phyloP scores from a whole-genome alignment of 2,888 invertebrate species.

The Dilophus febrilis region DNA sequence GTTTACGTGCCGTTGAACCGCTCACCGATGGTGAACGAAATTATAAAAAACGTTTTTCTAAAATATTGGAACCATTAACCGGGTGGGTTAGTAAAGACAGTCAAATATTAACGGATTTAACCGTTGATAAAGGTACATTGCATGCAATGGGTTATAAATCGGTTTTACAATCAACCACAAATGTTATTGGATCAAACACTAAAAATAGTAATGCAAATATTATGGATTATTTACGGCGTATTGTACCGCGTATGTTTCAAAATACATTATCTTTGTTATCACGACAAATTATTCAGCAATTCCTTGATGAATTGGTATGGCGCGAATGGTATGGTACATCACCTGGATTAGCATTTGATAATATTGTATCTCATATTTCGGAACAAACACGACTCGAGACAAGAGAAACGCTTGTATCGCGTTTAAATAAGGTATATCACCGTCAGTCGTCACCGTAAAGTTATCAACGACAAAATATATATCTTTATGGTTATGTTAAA shows the following conservation, averaged over 20 bases:
- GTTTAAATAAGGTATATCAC: slow-evolving; percentile 41
- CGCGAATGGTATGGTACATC: slow-evolving; percentile 68
- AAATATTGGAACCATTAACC: slow-evolving; percentile 61
- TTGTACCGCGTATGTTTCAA: slow-evolving; percentile 82
- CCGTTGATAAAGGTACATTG: slow-evolving; percentile 65
- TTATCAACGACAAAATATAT: not conserved
- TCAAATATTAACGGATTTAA: slow-evolving; percentile 61
- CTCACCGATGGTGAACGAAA: slow-evolving; percentile 60
- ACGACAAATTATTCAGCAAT: slow-evolving; percentile 75
- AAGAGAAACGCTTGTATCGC: slow-evolving; percentile 41
- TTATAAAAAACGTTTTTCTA: slow-evolving; percentile 63
- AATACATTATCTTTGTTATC: slow-evolving; percentile 68
- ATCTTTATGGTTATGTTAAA: not conserved
- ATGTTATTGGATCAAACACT: slow-evolving; percentile 28
- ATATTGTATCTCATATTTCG: slow-evolving; percentile 58
- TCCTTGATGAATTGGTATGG: slow-evolving; percentile 79
- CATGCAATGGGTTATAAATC: slow-evolving; percentile 62
- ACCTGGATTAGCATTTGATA: slow-evolving; percentile 62
- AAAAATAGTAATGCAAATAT: slow-evolving; percentile 53
- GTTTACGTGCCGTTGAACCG: slow-evolving; percentile 70
- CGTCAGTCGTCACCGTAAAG: not conserved
- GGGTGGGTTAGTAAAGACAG: slow-evolving; percentile 68
- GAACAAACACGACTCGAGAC: slow-evolving; percentile 58
- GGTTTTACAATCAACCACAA: slow-evolving; percentile 44
- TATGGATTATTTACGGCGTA: slow-evolving; percentile 73